Evolutionary conservation across 2,888 invertebrate genomes (phyloP), one percentile per base, ranked within the genome.

Genomic region (Hecatera dysodea): DNA sequence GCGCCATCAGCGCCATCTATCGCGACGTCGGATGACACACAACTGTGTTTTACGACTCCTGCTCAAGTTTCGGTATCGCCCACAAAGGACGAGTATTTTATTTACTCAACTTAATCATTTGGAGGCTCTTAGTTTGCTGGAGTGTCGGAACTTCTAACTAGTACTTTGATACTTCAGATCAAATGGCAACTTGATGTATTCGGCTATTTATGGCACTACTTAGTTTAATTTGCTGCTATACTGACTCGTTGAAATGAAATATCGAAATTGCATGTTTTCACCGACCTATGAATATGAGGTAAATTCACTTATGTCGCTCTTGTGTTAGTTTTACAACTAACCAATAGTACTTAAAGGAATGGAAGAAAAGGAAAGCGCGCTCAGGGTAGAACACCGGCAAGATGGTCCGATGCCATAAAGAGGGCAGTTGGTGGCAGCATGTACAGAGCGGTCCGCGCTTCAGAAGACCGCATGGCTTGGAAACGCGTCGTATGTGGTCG

Each of bases 21-120:
- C 42, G 68, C 52, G 71, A 59, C 70, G 82, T 76, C 75, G 33
- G 27, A 71, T 73, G 67, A 76, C 86, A 73, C 67, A 82, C 82
- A 62, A 69, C 80, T 67, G 63, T 72, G 67, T 80, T 84, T 84
- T 86, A 84, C 72, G 75, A 55, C 15, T 55, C 53, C 24, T 62
- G 66, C 46, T 64, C 68, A 68, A 75, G 57, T 83, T 63, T 76
- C 29, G 36, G 53, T 67, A 75, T 72, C 61, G 72, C 64, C 64
- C 69, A 76, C 83, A 82, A 69, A 69, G 39, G 59, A 56, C 22
- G 46, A n/a, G 55, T 63, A 50, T 39, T 67, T 65, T 17, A 62
- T 64, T 64, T 42, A 39, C 61, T 65, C 61, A 27, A 19, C 82
- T 61, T 46, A 48, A 82, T 82, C 56, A 65, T 15, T 39, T 48